Evolutionary conservation across 2,113 vertebrate genomes (phyloP).

Genomic region (Alces alces): DNA sequence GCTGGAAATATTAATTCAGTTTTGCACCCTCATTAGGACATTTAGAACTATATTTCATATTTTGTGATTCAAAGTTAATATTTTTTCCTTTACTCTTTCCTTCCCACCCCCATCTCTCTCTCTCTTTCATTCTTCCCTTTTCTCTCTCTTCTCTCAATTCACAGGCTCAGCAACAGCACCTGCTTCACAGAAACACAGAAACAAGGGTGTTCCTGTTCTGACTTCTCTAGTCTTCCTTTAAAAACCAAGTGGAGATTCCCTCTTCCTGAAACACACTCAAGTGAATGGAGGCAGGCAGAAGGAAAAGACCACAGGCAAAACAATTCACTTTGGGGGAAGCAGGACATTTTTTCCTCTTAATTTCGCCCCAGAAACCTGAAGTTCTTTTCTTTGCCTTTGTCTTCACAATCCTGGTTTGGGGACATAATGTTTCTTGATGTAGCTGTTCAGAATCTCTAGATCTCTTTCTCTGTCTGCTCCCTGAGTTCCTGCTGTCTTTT

Average conservation of each 20-base stretch:
- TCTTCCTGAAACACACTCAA: slow-evolving; percentile 40
- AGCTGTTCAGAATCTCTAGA: neutral
- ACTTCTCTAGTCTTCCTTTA: slow-evolving; percentile 55
- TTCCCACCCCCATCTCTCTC: neutral
- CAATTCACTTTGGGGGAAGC: neutral
- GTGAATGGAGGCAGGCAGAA: slow-evolving; percentile 28
- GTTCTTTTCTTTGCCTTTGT: neutral
- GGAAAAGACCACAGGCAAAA: slow-evolving; percentile 21
- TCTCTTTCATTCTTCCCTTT: no score
- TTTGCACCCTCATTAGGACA: slow-evolving; percentile 10
- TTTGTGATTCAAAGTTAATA: slow-evolving; percentile 38
- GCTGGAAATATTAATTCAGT: neutral
- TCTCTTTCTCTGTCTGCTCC: neutral
- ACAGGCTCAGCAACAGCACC: slow-evolving; percentile 55
- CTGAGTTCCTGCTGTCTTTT: neutral
- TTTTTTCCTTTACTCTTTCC: neutral
- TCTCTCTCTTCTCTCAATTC: neutral
- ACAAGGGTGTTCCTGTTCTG: slow-evolving; percentile 67
- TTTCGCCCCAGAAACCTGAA: neutral
- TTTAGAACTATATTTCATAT: neutral
- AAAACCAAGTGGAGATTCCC: slow-evolving; percentile 36
- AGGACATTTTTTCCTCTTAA: neutral
- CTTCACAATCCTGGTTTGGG: neutral
- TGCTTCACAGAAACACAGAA: slow-evolving; percentile 62
- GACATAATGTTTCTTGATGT: slow-evolving; percentile 15